Conservation (phyloP, 2,888 invertebrate genomes). For the Microctonus hyperodae region DNA sequence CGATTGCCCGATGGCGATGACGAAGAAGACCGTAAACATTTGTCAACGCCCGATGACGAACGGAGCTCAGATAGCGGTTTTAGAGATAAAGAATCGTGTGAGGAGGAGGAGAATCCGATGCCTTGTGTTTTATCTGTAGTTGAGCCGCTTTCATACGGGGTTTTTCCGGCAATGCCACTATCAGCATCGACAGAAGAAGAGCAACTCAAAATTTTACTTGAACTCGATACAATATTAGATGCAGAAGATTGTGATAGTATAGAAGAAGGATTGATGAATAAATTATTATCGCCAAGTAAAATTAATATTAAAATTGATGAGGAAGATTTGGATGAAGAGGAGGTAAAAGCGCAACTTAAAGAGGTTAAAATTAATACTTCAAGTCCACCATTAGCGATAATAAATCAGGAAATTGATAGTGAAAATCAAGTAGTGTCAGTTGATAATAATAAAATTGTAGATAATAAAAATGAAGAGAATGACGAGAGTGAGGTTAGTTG, state of each 20-base stretch:
- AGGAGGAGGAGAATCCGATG: constrained; percentile 57
- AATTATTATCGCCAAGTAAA: constrained; percentile 24
- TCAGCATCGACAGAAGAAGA: constrained; percentile 54
- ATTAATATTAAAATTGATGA: constrained; percentile 25
- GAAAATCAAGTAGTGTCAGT: neutral
- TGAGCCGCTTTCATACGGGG: constrained; percentile 32
- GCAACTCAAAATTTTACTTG: constrained; percentile 56
- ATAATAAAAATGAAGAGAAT: constrained; percentile 5
- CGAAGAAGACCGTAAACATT: constrained; percentile 61
- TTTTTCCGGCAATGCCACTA: constrained; percentile 31
- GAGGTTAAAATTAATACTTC: neutral
- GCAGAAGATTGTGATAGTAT: constrained; percentile 54
- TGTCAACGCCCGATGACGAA: constrained; percentile 65
- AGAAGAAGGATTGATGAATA: constrained; percentile 41
- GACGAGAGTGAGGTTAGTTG: neutral
- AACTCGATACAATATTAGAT: constrained; percentile 58
- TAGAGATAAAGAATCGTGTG: constrained; percentile 63
- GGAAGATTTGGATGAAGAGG: constrained; percentile 8
- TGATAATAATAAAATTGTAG: constrained; percentile 1
- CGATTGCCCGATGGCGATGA: constrained; percentile 49
- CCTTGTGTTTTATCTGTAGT: constrained; percentile 33
- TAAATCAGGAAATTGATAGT: constrained; percentile 15
- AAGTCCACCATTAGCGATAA: neutral
- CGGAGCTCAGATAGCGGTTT: constrained; percentile 65
- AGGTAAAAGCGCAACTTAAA: neutral